Percentiles rank a stretch among this genome's conserved stretches.
Conservation (phyloP, 2,797 vertebrate genomes). For the Hippoglossus hippoglossus region DNA sequence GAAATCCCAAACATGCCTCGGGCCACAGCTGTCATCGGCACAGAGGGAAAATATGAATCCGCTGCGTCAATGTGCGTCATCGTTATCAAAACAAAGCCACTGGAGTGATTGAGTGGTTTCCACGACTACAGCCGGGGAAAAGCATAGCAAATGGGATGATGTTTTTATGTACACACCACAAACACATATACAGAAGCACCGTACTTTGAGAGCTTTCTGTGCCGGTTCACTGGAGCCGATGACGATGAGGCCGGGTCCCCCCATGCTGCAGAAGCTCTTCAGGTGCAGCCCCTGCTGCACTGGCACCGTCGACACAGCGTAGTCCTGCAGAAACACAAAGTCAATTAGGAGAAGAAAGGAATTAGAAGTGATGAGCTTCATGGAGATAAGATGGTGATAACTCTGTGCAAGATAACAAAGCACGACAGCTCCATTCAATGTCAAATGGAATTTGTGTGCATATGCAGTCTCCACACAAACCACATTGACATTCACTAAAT, state of each 20-base stretch:
- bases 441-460: background rate
- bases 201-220: constrained; percentile 96
- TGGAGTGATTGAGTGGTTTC: constrained; percentile 55
- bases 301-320: constrained; percentile 95
- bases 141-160: constrained; percentile 27
- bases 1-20: background rate
- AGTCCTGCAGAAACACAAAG: constrained; percentile 86
- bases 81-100: constrained; percentile 39
- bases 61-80: constrained; percentile 54
- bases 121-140: constrained; percentile 34
- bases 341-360: constrained; percentile 1
- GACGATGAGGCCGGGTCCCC: constrained; percentile 93
- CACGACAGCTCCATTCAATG: background rate
- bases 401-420: background rate
- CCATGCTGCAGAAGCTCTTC: constrained; percentile 99
- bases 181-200: constrained; percentile 22
- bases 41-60: constrained; percentile 19
- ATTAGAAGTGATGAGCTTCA: background rate
- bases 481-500: no score
- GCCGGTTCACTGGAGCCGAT: constrained; percentile 95
- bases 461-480: no score
- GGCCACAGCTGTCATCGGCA: background rate
- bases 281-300: constrained; percentile 90
- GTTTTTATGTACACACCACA: constrained; percentile 14
- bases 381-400: background rate